These are phyloP conservation scores for Andrena trimmerana DNA, from an alignment of 2,888 invertebrate species.

Conservation along the genomic window DNA sequence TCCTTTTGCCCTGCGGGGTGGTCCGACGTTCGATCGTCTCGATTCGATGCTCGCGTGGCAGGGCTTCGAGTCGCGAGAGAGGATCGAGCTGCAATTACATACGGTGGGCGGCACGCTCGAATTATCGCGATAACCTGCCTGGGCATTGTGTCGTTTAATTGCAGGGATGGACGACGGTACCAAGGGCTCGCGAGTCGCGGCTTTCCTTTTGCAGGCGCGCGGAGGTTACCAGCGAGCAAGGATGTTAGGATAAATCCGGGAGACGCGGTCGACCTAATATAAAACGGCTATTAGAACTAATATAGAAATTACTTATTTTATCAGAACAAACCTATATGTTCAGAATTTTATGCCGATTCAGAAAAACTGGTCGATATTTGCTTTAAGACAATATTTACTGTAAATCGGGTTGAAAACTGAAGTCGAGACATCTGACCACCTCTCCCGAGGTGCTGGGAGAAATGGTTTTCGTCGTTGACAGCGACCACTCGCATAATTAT, in stretches of 20 bases:
- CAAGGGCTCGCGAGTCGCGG: not conserved
- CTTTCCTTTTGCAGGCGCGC: not conserved
- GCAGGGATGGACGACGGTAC: not conserved
- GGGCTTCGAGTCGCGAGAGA: not conserved
- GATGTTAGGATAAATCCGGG: not conserved
- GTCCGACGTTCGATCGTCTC: slow-evolving; percentile 8
- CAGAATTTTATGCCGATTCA: too few species aligned
- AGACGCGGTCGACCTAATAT: too few species aligned
- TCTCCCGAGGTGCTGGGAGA: too few species aligned
- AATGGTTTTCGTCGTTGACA: too few species aligned
- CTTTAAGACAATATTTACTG: too few species aligned
- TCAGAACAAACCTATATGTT: too few species aligned
- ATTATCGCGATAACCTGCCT: slow-evolving; percentile 9
- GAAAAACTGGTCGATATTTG: too few species aligned
- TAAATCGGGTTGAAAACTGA: too few species aligned
- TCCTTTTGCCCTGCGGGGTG: slow-evolving; percentile 35
- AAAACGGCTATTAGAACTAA: too few species aligned
- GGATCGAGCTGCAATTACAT: slow-evolving; percentile 23
- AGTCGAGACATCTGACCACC: too few species aligned
- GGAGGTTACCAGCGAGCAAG: not conserved
- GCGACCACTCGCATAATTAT: too few species aligned
- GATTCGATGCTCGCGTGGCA: slow-evolving; percentile 4
- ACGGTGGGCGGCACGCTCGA: slow-evolving; percentile 2
- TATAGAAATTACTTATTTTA: too few species aligned
- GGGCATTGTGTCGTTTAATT: slow-evolving; percentile 17